A percentile compares a stretch with the other conserved stretches of the same genome.
Evolutionary conservation across 2,888 invertebrate genomes (phyloP).

Genomic region (Megalurothrips usitatus): DNA sequence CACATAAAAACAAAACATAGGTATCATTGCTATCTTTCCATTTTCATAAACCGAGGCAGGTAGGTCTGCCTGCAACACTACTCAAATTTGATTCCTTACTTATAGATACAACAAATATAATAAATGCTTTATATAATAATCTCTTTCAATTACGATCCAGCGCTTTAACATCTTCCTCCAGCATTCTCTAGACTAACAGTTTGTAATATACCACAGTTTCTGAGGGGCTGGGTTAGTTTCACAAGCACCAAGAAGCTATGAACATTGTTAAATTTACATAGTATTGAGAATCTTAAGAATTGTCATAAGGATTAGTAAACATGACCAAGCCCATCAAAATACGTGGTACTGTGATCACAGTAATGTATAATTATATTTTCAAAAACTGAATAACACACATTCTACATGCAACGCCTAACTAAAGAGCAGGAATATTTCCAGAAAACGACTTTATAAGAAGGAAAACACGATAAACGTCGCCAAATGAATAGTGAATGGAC

Average conservation of each 20-base stretch:
- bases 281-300: neutral
- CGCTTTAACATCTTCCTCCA: neutral
- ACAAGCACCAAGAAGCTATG: neutral
- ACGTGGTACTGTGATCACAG: slow-evolving; percentile 22
- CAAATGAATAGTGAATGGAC: no score
- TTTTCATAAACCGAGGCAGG: neutral
- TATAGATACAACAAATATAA: neutral
- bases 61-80: neutral
- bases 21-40: neutral
- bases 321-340: slow-evolving; percentile 6
- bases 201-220: neutral
- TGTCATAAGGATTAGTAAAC: neutral
- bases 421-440: no score
- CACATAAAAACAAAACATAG: neutral
- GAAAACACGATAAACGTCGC: no score
- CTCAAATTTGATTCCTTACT: no score
- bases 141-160: neutral
- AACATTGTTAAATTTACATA: neutral
- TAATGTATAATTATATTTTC: neutral
- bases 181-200: neutral
- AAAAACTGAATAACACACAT: neutral
- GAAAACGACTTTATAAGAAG: no score
- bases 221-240: slow-evolving; percentile 13
- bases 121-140: neutral
- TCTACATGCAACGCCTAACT: neutral